Conservation (phyloP, 2,797 vertebrate genomes). For the Enteromius anoplus region DNA sequence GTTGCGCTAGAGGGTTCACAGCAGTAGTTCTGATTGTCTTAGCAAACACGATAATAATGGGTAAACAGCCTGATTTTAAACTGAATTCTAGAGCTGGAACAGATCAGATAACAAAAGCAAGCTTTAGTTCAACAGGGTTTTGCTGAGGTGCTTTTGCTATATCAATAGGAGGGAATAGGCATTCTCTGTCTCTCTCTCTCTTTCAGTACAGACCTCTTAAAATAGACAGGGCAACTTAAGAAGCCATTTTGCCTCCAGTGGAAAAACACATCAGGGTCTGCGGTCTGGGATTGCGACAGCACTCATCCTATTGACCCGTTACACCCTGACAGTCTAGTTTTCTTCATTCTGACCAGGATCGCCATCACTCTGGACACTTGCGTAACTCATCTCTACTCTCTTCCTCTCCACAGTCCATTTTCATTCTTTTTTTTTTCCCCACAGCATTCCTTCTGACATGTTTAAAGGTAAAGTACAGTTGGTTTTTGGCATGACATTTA, state of each 20-base stretch:
- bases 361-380: conserved; percentile 12
- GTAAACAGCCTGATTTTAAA: background rate
- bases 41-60: too few species aligned
- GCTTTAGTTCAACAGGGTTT: background rate
- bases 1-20: background rate
- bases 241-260: conserved; percentile 46
- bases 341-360: conserved; percentile 31
- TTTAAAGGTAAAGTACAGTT: conserved; percentile 31
- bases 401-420: background rate
- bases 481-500: background rate
- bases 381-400: background rate
- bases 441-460: conserved; percentile 14
- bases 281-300: conserved; percentile 70
- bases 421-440: background rate
- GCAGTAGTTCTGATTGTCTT: too few species aligned
- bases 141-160: conserved; percentile 10
- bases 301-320: conserved; percentile 55
- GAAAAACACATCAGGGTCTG: conserved; percentile 67
- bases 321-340: conserved; percentile 37
- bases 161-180: conserved; percentile 36
- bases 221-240: conserved; percentile 74
- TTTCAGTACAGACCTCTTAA: conserved; percentile 65
- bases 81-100: background rate
- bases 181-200: conserved; percentile 42
- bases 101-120: conserved; percentile 18